Conservation (phyloP, 2,797 vertebrate genomes). For the Halcyon leucocephala region DNA sequence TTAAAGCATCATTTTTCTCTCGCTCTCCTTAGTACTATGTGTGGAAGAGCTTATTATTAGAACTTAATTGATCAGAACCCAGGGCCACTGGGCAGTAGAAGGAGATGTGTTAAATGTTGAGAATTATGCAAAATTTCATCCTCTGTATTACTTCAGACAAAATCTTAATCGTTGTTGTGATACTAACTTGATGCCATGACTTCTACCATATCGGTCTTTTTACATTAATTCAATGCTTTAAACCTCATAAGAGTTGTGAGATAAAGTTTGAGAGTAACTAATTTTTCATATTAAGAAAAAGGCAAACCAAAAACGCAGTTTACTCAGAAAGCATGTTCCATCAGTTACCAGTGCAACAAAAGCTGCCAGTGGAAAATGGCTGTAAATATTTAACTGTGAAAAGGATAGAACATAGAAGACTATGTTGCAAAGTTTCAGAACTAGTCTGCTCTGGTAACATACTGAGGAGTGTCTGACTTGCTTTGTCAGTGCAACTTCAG, state of each 20-base stretch:
- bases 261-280: neutral
- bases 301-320: neutral
- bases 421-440: neutral
- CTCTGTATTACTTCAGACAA: neutral
- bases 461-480: accelerated
- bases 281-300: neutral
- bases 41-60: neutral
- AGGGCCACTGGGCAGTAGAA: neutral
- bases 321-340: neutral
- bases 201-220: neutral
- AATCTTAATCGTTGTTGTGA: neutral
- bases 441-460: neutral
- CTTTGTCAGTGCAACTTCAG: neutral
- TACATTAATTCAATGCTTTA: neutral
- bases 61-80: neutral
- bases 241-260: neutral
- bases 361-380: neutral
- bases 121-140: neutral
- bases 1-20: neutral
- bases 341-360: neutral
- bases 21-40: neutral
- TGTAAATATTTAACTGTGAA: neutral
- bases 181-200: neutral
- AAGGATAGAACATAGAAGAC: neutral
- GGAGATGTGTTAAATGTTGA: neutral